phyloP scores from a whole-genome alignment of 1,140 invertebrate species.

The Schlechtendalia chinensis region DNA sequence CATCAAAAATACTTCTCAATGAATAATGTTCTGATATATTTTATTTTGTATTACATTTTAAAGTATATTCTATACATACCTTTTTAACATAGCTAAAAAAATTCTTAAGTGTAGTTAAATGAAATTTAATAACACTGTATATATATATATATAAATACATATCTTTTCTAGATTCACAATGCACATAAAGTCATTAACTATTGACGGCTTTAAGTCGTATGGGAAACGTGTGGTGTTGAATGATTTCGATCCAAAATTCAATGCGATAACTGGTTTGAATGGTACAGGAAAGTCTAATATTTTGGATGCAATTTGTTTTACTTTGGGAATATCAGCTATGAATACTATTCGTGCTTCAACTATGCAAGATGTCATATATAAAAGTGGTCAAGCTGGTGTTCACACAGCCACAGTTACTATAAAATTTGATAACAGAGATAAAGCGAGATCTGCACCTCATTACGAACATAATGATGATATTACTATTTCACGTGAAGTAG shows the following conservation, averaged over 20 bases:
- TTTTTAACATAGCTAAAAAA: too few relatives aligned
- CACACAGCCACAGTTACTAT: slow-evolving; percentile 95
- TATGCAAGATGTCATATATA: slow-evolving; percentile 94
- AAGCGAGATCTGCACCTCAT: slow-evolving; percentile 80
- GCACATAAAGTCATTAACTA: slow-evolving; percentile 90
- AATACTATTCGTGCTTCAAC: slow-evolving; percentile 82
- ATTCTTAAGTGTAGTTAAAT: too few relatives aligned
- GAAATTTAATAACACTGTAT: too few relatives aligned
- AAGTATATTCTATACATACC: too few relatives aligned
- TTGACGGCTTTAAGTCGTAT: slow-evolving; percentile 99
- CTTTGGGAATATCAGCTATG: slow-evolving; percentile 93
- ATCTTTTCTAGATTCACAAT: slow-evolving; percentile 63
- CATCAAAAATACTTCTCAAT: too few relatives aligned
- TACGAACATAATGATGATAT: slow-evolving; percentile 93
- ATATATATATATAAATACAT: too few relatives aligned
- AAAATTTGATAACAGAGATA: slow-evolving; percentile 90
- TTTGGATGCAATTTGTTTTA: slow-evolving; percentile 96
- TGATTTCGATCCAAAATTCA: slow-evolving; percentile 93
- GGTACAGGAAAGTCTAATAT: slow-evolving; percentile 99
- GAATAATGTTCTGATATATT: too few relatives aligned
- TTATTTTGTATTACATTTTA: too few relatives aligned
- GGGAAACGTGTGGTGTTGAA: slow-evolving; percentile 89
- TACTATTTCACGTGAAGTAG: slow-evolving; percentile 84
- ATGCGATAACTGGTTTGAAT: slow-evolving; percentile 97
- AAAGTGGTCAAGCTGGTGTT: slow-evolving; percentile 93